A percentile compares a stretch with the other conserved stretches of the same genome.
phyloP scores from a whole-genome alignment of 2,888 invertebrate genomes.

The Keiferia lycopersicella region DNA sequence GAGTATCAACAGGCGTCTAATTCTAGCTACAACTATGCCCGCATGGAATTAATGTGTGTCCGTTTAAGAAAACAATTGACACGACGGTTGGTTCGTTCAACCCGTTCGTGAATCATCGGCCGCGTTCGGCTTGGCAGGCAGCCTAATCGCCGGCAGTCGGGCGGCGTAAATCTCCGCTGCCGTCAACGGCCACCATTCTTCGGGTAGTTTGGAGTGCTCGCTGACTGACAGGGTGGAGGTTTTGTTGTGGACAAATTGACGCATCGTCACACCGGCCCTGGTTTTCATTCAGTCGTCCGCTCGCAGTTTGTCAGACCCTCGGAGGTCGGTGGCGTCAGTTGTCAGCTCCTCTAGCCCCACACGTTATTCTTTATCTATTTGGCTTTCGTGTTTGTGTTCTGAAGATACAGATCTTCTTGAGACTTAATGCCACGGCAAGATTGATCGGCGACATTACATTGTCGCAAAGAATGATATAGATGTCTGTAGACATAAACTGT shows the following conservation, averaged over 20 bases:
- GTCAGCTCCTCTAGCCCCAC: not conserved
- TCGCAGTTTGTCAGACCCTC: constrained; percentile 23
- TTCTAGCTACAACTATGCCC: constrained; percentile 43
- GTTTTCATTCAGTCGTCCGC: constrained; percentile 44
- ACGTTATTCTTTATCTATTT: constrained; percentile 10
- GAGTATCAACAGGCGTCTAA: constrained; percentile 37
- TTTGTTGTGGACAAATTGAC: constrained; percentile 69
- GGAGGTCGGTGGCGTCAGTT: constrained; percentile 9
- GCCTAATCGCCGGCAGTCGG: constrained; percentile 75
- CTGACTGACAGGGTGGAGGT: constrained; percentile 71
- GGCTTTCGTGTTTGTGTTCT: constrained; percentile 9
- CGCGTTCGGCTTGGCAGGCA: constrained; percentile 67
- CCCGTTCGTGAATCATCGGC: constrained; percentile 72
- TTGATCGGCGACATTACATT: not conserved
- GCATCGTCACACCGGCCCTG: constrained; percentile 52
- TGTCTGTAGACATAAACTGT: not conserved
- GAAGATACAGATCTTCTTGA: constrained; percentile 3
- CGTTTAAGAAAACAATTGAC: constrained; percentile 78
- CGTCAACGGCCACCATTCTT: constrained; percentile 77
- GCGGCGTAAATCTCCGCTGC: constrained; percentile 70
- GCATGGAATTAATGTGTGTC: constrained; percentile 63
- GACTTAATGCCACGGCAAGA: not conserved
- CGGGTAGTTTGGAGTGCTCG: constrained; percentile 65
- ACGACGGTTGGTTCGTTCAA: constrained; percentile 62
- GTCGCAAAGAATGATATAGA: not conserved